Evolutionary conservation across 2,797 vertebrate genomes (phyloP).

Genomic region (Toxotes lorentzi): DNA sequence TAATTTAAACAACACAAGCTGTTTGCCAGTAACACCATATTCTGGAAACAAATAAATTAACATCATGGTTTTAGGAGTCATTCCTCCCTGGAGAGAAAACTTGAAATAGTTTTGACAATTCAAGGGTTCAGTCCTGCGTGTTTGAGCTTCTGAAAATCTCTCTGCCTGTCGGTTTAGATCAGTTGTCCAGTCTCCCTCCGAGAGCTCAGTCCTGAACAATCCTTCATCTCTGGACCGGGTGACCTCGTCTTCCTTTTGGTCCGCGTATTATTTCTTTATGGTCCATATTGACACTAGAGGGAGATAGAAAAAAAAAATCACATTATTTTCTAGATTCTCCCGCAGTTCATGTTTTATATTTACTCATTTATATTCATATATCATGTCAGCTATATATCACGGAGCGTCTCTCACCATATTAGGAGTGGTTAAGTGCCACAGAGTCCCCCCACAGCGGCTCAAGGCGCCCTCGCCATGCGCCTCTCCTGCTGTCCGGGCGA

Average conservation of each 20-base stretch:
- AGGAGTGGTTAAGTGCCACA: constrained; percentile 49
- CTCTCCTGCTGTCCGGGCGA: constrained; percentile 85
- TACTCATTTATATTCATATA: constrained; percentile 12
- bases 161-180: constrained; percentile 57
- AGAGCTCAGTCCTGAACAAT: constrained; percentile 70
- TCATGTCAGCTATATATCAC: constrained; percentile 12
- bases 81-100: constrained; percentile 65
- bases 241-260: constrained; percentile 82
- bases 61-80: constrained; percentile 71
- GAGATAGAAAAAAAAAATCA: not conserved
- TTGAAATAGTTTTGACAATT: constrained; percentile 78
- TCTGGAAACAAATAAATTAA: constrained; percentile 86
- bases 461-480: constrained; percentile 86
- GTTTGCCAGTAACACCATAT: constrained; percentile 75
- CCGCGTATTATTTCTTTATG: constrained; percentile 75
- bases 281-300: constrained; percentile 71
- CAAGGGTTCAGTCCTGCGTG: constrained; percentile 78
- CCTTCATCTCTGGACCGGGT: constrained; percentile 83
- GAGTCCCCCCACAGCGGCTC: constrained; percentile 58
- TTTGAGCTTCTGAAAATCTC: constrained; percentile 58
- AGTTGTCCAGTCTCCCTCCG: constrained; percentile 44
- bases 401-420: constrained; percentile 76
- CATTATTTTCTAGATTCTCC: constrained; percentile 20
- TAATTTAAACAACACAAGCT: constrained; percentile 84
- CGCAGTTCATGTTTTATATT: not conserved